These are phyloP conservation scores for Anhinga rufa DNA, from an alignment of 2,113 vertebrate genomes.

Conservation along the genomic window DNA sequence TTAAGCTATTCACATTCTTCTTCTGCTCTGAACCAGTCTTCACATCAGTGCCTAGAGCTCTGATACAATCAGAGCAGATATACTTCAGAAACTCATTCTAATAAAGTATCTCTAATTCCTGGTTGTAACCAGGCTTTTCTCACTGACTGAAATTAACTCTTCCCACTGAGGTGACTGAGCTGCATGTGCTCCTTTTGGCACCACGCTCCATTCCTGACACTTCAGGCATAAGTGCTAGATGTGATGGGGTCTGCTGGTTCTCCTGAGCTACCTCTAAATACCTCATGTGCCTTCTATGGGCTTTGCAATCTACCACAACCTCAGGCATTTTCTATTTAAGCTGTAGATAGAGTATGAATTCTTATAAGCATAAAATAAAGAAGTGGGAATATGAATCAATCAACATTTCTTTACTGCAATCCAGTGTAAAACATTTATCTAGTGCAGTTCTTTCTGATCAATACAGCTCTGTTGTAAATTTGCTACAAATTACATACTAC, in stretches of 20 bases:
- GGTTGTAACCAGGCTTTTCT: neutral
- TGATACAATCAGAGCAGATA: neutral
- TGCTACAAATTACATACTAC: neutral
- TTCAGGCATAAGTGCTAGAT: neutral
- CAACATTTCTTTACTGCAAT: neutral
- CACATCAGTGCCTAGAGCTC: neutral
- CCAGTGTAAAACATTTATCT: neutral
- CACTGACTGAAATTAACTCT: neutral
- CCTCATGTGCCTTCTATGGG: rapidly evolving
- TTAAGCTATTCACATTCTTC: neutral
- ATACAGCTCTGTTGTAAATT: neutral
- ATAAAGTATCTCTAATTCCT: neutral
- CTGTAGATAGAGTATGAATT: neutral
- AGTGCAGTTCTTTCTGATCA: neutral
- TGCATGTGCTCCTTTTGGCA: neutral
- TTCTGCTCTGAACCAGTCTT: neutral
- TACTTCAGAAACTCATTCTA: neutral
- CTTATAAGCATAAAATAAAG: neutral
- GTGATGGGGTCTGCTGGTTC: neutral
- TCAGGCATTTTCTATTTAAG: neutral
- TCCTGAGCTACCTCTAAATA: neutral
- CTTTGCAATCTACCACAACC: neutral
- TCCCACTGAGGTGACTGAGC: neutral
- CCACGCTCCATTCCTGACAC: neutral
- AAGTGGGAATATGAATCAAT: neutral